Conservation (phyloP, 2,797 vertebrate species). For the Podarcis lilfordi region DNA sequence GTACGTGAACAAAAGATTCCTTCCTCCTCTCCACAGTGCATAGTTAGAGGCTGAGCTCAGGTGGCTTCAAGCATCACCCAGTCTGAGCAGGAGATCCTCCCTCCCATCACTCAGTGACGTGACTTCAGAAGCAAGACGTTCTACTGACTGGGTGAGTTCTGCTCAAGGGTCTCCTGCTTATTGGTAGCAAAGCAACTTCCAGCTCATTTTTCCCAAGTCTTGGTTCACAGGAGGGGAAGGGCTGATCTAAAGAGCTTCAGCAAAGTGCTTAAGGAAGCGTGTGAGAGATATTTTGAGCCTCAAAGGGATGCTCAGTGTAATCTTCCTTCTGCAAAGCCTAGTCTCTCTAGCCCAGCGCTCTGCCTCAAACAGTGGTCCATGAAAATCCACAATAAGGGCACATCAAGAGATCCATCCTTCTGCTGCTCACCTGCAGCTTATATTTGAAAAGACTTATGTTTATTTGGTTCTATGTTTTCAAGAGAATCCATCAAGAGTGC, state of each 20-base stretch:
- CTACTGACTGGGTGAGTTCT: background rate
- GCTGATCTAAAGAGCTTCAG: background rate
- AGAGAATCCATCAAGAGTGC: too few species aligned
- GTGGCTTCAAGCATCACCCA: background rate
- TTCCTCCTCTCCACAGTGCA: background rate
- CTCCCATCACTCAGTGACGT: constrained; percentile 17
- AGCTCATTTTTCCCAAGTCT: background rate
- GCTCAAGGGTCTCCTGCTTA: background rate
- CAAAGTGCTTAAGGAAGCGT: constrained; percentile 9
- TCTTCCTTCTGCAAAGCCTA: background rate
- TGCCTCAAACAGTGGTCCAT: too few species aligned
- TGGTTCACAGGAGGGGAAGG: background rate
- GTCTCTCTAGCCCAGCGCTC: background rate
- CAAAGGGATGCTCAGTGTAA: background rate
- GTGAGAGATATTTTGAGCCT: background rate
- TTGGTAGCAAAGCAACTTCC: constrained; percentile 5
- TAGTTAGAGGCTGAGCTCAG: background rate
- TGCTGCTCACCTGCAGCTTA: too few species aligned
- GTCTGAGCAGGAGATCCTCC: constrained; percentile 15
- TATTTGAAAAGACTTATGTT: too few species aligned
- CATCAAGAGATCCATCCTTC: too few species aligned
- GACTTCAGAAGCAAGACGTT: background rate
- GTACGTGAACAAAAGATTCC: background rate
- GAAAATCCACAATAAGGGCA: too few species aligned
- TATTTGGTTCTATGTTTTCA: too few species aligned